A percentile compares a stretch with the other conserved stretches of the same genome.
Evolutionary conservation across 2,888 invertebrate genomes (phyloP).

Genomic region (Eurytoma adleriae): DNA sequence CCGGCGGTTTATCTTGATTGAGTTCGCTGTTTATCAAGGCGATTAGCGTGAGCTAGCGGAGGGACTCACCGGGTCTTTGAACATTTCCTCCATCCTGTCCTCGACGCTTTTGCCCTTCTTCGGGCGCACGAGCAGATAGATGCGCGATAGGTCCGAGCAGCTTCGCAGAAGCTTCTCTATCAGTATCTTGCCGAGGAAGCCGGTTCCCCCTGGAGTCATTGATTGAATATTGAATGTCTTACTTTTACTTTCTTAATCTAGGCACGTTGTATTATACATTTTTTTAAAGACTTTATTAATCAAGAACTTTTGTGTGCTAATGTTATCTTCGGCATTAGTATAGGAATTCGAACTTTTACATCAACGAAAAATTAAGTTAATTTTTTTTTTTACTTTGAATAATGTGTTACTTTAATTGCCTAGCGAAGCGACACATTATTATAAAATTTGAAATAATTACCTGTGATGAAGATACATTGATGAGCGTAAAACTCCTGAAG

Average conservation of each 20-base stretch:
- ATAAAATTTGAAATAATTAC: slow-evolving; percentile 55
- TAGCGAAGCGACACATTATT: too few relatives aligned
- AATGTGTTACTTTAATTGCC: too few relatives aligned
- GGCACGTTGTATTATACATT: too few relatives aligned
- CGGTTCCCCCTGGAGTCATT: slow-evolving; percentile 70
- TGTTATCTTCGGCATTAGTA: not conserved
- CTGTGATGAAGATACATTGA: slow-evolving; percentile 70
- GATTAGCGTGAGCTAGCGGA: not conserved
- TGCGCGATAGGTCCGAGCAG: slow-evolving; percentile 78
- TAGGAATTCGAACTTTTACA: too few relatives aligned
- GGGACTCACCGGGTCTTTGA: slow-evolving; percentile 79
- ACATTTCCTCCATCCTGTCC: slow-evolving; percentile 79
- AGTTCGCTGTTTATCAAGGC: not conserved
- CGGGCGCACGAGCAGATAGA: slow-evolving; percentile 79
- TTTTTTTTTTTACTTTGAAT: too few relatives aligned
- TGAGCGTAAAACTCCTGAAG: slow-evolving; percentile 70
- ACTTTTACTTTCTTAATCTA: not conserved
- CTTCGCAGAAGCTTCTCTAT: slow-evolving; percentile 81
- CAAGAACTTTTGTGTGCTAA: not conserved
- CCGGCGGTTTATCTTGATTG: not conserved
- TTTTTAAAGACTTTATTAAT: too few relatives aligned
- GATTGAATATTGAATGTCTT: too few relatives aligned
- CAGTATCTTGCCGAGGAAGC: slow-evolving; percentile 79
- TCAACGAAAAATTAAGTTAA: too few relatives aligned
- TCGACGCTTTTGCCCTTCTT: slow-evolving; percentile 79